These are phyloP conservation scores for Syngnathus scovelli DNA, from an alignment of 2,113 vertebrate genomes.

Conservation along the genomic window DNA sequence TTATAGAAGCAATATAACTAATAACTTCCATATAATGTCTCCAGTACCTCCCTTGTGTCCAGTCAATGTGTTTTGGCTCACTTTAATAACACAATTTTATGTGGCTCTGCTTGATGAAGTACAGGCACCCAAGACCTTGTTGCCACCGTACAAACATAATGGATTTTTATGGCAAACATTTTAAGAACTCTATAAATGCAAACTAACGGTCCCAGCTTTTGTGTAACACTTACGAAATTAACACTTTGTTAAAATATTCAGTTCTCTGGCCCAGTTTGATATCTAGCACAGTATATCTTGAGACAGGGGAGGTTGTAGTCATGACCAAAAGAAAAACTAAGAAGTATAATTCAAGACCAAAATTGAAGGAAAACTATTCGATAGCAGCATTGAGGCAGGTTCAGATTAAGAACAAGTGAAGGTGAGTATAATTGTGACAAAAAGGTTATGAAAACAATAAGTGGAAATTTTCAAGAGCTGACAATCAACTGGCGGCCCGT, in stretches of 20 bases:
- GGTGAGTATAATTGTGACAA: neutral
- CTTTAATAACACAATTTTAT: conserved; percentile 33
- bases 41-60: conserved; percentile 38
- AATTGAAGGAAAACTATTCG: neutral
- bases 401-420: neutral
- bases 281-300: neutral
- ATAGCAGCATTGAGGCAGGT: neutral
- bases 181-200: neutral
- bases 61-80: conserved; percentile 21
- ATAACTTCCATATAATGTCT: conserved; percentile 51
- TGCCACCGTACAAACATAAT: neutral
- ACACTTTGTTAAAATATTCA: neutral
- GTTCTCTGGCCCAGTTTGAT: neutral
- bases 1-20: conserved; percentile 56
- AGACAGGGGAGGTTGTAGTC: neutral
- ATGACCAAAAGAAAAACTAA: neutral
- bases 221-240: neutral
- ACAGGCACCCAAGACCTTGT: conserved; percentile 2
- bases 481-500: no score
- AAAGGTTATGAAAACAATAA: no score
- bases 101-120: conserved; percentile 22
- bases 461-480: no score
- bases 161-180: neutral
- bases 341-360: neutral
- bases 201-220: neutral